phyloP scores from a whole-genome alignment of 2,113 vertebrate genomes.

The Podiceps cristatus region DNA sequence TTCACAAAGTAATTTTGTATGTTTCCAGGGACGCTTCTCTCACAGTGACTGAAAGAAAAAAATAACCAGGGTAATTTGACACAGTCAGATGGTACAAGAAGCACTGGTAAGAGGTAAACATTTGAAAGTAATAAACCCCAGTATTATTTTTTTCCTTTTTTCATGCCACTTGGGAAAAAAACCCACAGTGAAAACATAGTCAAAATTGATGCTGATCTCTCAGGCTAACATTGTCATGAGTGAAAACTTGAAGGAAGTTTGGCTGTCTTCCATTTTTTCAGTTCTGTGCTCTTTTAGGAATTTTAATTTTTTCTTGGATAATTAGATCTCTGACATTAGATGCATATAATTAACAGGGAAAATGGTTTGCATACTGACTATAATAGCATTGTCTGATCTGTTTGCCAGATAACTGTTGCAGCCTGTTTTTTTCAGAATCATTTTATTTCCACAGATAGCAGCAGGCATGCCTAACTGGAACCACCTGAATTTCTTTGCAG shows the following conservation, averaged over 20 bases:
- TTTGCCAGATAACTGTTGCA: not conserved
- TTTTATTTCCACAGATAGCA: not conserved
- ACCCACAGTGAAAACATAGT: not conserved
- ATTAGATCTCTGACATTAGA: slow-evolving; percentile 60
- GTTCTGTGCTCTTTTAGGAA: slow-evolving; percentile 30
- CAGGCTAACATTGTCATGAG: not conserved
- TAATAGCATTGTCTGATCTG: slow-evolving; percentile 27
- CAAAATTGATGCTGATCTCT: not conserved
- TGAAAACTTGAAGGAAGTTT: slow-evolving; percentile 17
- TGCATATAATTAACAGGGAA: slow-evolving; percentile 36
- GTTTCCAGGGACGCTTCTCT: not conserved
- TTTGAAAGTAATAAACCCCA: not conserved
- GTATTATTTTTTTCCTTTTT: not conserved
- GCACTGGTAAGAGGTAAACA: not conserved
- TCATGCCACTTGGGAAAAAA: not conserved
- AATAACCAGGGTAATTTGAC: not conserved
- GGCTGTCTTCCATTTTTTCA: not conserved
- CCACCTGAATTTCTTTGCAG: not conserved
- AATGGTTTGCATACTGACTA: not conserved
- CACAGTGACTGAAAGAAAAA: not conserved
- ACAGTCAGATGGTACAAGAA: not conserved
- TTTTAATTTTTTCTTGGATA: slow-evolving; percentile 44
- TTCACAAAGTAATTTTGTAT: not conserved
- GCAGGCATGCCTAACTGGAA: not conserved
- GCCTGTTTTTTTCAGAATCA: not conserved